Evolutionary conservation across 2,797 vertebrate genomes (phyloP), one percentile per base, ranked within the genome.

Genomic region (Sebastes diploproa): DNA sequence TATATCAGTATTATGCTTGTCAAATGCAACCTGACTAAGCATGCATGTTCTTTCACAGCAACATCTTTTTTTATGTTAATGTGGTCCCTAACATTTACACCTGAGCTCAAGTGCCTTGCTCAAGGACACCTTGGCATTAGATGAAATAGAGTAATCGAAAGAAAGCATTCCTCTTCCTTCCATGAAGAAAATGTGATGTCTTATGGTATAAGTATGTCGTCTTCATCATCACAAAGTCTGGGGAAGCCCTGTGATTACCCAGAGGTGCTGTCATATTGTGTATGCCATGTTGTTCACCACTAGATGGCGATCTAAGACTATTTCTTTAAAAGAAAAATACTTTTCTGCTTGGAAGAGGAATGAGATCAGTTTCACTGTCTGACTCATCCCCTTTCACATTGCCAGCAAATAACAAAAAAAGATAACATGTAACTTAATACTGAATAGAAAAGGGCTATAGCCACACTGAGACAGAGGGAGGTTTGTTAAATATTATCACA

Each of bases 301-400:
- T 87, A 92, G 93, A 80, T 91, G 92, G 90, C 46, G 67, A 30
- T 3, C 52, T 73, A 68, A 68, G 52, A 72, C 82, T n/a, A 25
- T 22, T 42, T 59, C 1, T 59, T 29, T 38, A 1, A 4, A 12
- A 4, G 18, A 4, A 25, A 4, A n/a, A 14, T 13, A 25, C 8
- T 27, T 12, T 2, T 25, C n/a, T 38, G 42, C 10, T 25, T 9
- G 7, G 6, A 4, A 54, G n/a, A 64, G 14, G n/a, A 42, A 54
- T 55, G 5, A 70, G 55, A 65, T 86, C 63, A 76, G 46, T 79
- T 72, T 74, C 60, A 23, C 10, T 70, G 7, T 64, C n/a, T 85
- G 77, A 87, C 79, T 89, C 81, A 82, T 34, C 78, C 12, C 7
- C 34, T 32, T 76, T 69, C 78, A 75, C 38, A 0, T 32, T 75